A percentile compares a stretch with the other conserved stretches of the same genome.
Conservation (phyloP, 2,113 vertebrate species). For the Heliornis fulica region DNA sequence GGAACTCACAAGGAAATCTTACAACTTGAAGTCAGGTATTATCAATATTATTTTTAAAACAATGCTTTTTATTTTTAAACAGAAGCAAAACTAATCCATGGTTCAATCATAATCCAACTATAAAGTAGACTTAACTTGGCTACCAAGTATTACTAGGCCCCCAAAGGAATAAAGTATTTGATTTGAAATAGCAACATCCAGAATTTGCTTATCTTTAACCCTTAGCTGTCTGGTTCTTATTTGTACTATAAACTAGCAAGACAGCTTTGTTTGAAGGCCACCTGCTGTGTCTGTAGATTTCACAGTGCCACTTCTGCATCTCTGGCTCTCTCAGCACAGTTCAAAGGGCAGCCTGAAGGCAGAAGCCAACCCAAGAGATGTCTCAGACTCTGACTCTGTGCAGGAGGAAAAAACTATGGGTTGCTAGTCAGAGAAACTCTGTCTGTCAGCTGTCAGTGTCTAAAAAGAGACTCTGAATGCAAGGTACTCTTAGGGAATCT, state of each 20-base stretch:
- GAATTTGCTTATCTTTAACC: not conserved
- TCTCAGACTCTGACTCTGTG: not conserved
- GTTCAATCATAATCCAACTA: not conserved
- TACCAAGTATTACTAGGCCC: not conserved
- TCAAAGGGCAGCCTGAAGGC: not conserved
- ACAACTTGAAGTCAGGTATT: not conserved
- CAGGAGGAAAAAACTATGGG: not conserved
- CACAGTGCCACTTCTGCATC: not conserved
- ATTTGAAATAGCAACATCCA: not conserved
- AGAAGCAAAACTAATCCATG: not conserved
- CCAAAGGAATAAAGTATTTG: not conserved
- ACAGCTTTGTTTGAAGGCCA: not conserved
- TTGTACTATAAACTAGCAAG: not conserved
- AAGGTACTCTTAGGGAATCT: not conserved
- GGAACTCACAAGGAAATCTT: not conserved
- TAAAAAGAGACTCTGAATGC: not conserved
- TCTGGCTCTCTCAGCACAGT: rapidly evolving
- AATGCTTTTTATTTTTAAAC: not conserved
- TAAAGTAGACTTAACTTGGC: not conserved
- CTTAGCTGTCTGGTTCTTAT: not conserved
- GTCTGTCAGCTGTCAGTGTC: not conserved
- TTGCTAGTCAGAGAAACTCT: not conserved
- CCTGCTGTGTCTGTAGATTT: not conserved
- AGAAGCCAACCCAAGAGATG: not conserved
- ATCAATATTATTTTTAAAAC: not conserved